Base-by-base conservation (phyloP, 1,140 invertebrate genomes). In the Drosophila fuyamai region DNA sequence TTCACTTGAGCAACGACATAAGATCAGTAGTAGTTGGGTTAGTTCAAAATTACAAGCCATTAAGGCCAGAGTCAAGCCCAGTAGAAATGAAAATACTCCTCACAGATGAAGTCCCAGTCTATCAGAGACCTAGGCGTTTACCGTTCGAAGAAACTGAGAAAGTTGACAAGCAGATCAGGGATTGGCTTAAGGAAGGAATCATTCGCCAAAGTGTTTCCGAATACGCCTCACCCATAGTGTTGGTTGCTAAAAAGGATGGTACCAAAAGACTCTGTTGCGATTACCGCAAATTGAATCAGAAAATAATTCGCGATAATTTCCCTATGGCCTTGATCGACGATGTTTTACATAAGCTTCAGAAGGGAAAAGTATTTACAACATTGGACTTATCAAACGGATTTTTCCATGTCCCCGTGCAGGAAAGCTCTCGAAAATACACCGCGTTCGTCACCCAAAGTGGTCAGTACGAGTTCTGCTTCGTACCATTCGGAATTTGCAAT, bases 221-320 rank as follows among this genome's bases (percentile, higher is more conserved):
- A 40, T 13, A 40, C 12, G 36, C 10, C 36, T 38, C 36, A 12
- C 36, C 36, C 12, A 38, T 38, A 13, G 36, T 38, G 8, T 38
- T 38, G 36, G 36, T 38, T 12, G 36, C 36, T 10, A 38, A 38
- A 38, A 38, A 38, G 10, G 36, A 38, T 38, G 12, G 36, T 12
- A 38, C 36, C 10, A 38, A 38, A 38, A 38, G 23, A 23, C 23
- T 23, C 23, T 57, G 54, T 57, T 56, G 36, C 18, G 54, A 56
- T 13, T 41, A 56, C n/a, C n/a, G 13, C 2, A 32, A 56, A 6
- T 14, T 61, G n/a, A 61, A n/a, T 16, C 13, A 36, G 14, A 63
- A 54, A 12, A 63, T 54, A 14, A 54, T 63, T 10, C 16, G 48
- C n/a, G 12, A 63, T n/a, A 48, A 65, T 10, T 56, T 65, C 5